A percentile compares a stretch with the other conserved stretches of the same genome.
Conservation (phyloP, 2,888 invertebrate species). For the Coenonympha arcania region DNA sequence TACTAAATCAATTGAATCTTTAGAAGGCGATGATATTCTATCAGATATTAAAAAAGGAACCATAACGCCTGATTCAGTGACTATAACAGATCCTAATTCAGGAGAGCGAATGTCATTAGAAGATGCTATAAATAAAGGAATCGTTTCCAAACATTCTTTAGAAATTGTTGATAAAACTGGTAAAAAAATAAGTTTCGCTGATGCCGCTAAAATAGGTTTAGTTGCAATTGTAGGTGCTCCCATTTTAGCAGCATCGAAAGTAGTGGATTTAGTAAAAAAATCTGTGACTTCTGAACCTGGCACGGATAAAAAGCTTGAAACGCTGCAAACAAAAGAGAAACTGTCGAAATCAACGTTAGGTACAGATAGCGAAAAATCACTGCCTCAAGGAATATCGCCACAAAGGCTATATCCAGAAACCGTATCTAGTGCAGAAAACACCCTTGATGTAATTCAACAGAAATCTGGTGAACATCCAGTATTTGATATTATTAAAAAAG, state of each 20-base stretch:
- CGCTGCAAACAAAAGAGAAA: neutral
- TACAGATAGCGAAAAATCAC: neutral
- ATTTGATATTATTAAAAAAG: slow-evolving; percentile 2
- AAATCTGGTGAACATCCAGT: neutral
- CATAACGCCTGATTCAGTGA: slow-evolving; percentile 78
- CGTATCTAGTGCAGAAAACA: neutral
- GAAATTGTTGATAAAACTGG: slow-evolving; percentile 79
- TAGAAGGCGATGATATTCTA: slow-evolving; percentile 73
- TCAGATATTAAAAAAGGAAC: slow-evolving; percentile 83
- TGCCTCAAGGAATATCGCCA: neutral
- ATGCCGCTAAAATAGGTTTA: slow-evolving; percentile 84
- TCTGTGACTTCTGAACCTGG: slow-evolving; percentile 79
- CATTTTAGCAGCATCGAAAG: slow-evolving; percentile 78
- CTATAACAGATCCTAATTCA: slow-evolving; percentile 79
- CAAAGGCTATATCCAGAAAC: neutral
- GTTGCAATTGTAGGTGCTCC: slow-evolving; percentile 84
- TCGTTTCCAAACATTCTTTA: slow-evolving; percentile 81
- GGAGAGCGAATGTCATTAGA: slow-evolving; percentile 79
- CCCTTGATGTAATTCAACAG: neutral
- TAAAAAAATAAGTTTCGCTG: slow-evolving; percentile 78
- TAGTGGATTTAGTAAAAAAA: slow-evolving; percentile 76
- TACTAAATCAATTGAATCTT: neutral
- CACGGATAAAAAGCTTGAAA: slow-evolving; percentile 69
- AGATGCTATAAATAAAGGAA: slow-evolving; percentile 84
- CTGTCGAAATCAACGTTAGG: neutral